Evolutionary conservation across 2,888 invertebrate genomes (phyloP).

Genomic region (Meteorus cinctellus): DNA sequence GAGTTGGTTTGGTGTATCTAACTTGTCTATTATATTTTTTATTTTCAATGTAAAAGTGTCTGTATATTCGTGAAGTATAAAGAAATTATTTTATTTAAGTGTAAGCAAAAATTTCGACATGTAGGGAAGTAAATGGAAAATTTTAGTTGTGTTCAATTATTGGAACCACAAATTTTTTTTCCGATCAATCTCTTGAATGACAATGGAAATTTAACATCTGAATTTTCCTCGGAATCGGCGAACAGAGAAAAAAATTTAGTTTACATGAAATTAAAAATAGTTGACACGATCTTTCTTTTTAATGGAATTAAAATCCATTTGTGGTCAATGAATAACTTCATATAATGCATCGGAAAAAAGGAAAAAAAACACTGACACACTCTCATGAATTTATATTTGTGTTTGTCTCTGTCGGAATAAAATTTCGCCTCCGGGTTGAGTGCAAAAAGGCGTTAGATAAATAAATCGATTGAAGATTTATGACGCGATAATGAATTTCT

Average conservation of each 20-base stretch:
- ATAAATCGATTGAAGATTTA: slow-evolving; percentile 52
- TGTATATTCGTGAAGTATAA: not conserved
- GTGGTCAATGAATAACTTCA: slow-evolving; percentile 26
- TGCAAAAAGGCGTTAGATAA: slow-evolving; percentile 47
- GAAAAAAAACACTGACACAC: not conserved
- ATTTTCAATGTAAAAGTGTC: slow-evolving; percentile 25
- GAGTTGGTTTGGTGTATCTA: slow-evolving; percentile 52
- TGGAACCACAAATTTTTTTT: too few species aligned
- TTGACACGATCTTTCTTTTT: not conserved
- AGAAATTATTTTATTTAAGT: too few species aligned
- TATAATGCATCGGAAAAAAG: not conserved
- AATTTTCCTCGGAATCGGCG: too few species aligned
- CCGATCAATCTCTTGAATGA: too few species aligned
- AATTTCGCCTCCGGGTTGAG: slow-evolving; percentile 11
- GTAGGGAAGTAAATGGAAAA: too few species aligned
- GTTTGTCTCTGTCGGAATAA: slow-evolving; percentile 8
- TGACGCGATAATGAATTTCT: slow-evolving; percentile 48
- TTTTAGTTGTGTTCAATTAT: too few species aligned
- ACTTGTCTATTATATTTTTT: slow-evolving; percentile 50
- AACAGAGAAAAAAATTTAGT: too few species aligned
- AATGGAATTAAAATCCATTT: slow-evolving; percentile 1
- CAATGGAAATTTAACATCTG: too few species aligned
- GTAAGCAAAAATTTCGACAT: too few species aligned
- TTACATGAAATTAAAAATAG: not conserved
- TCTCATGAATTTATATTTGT: not conserved